Conservation (phyloP, 2,888 invertebrate genomes). For the Meteorus colon region DNA sequence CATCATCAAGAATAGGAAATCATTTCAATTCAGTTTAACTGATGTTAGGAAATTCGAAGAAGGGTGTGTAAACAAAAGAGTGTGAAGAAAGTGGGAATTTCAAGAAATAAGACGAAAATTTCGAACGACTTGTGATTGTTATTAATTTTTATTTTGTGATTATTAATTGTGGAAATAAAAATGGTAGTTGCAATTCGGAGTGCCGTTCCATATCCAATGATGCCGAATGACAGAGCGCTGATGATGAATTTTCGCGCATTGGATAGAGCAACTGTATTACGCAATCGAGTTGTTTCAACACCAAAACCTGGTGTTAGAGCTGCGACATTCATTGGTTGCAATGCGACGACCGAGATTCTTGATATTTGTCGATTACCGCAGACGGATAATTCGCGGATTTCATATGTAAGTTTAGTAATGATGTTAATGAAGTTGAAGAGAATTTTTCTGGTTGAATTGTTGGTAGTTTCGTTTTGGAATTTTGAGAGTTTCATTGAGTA, state of each 20-base stretch:
- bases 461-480: too few species aligned
- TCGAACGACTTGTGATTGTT: not conserved
- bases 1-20: conserved; percentile 29
- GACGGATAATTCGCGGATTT: conserved; percentile 52
- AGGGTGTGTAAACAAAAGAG: too few species aligned
- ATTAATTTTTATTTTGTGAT: not conserved
- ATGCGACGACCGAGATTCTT: conserved; percentile 61
- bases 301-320: conserved; percentile 58
- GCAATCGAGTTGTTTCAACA: conserved; percentile 14
- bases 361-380: conserved; percentile 58
- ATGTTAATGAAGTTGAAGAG: too few species aligned
- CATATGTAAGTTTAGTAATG: conserved; percentile 57
- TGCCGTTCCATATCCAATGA: conserved; percentile 50
- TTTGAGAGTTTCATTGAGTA: too few species aligned
- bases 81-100: not conserved
- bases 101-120: not conserved
- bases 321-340: conserved; percentile 51
- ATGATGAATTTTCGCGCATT: conserved; percentile 55
- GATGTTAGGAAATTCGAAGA: too few species aligned
- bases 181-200: conserved; percentile 35
- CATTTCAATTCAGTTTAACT: too few species aligned
- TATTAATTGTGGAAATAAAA: not conserved
- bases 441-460: too few species aligned
- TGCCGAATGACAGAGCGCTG: conserved; percentile 19
- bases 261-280: conserved; percentile 46